These are phyloP conservation scores for Coregonus clupeaformis DNA, from an alignment of 2,113 vertebrate genomes.

Conservation along the genomic window DNA sequence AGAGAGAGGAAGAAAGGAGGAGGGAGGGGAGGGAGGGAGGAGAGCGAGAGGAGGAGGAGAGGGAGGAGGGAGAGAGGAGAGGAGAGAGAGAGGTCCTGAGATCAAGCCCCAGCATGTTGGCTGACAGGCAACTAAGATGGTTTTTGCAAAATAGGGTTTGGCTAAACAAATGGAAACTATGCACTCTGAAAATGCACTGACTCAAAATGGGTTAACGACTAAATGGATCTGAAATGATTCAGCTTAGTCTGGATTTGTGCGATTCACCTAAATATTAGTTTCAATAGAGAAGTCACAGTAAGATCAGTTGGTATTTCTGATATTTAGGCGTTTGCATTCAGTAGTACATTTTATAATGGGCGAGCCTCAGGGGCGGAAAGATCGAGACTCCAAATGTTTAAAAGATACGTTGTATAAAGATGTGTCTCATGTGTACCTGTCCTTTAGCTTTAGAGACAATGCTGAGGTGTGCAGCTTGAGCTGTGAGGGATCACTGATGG, in stretches of 20 bases:
- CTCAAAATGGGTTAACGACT: no score
- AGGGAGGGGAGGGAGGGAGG: neutral
- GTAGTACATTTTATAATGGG: neutral
- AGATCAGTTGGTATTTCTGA: no score
- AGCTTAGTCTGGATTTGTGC: no score
- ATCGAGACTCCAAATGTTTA: neutral
- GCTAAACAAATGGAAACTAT: neutral
- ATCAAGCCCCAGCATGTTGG: neutral
- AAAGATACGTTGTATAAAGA: no score
- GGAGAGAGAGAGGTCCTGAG: neutral
- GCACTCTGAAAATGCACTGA: neutral
- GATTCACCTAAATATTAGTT: neutral
- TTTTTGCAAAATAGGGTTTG: neutral
- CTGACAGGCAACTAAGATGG: neutral
- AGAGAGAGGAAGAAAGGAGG: neutral
- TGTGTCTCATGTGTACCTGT: neutral
- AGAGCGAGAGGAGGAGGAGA: neutral
- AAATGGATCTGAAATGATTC: neutral
- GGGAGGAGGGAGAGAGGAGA: no score
- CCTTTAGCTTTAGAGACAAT: neutral
- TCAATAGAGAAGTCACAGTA: no score
- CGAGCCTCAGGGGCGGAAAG: neutral
- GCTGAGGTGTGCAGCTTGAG: neutral
- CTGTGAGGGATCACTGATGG: neutral
- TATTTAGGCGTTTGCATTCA: no score